A percentile compares a stretch with the other conserved stretches of the same genome.
Evolutionary conservation across 2,888 invertebrate species (phyloP).

Genomic region (Tipula helvola): DNA sequence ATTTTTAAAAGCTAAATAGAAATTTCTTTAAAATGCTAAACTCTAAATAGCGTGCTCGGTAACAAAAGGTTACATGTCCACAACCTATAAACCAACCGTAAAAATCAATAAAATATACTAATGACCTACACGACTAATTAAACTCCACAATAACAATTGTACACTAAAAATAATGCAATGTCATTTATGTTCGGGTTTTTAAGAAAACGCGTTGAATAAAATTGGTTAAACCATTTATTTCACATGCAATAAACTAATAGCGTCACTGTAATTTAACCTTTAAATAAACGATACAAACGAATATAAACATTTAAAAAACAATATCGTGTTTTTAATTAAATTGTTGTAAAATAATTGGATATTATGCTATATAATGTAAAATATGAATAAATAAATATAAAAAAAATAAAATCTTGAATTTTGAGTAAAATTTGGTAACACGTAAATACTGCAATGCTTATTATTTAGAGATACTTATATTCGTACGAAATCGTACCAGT

Average conservation of each 20-base stretch:
- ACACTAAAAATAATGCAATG: too few relatives aligned
- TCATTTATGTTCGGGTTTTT: neutral
- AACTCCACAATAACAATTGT: too few relatives aligned
- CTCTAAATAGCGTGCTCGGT: too few relatives aligned
- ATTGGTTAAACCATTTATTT: neutral
- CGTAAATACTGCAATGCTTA: neutral
- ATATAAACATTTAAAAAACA: neutral
- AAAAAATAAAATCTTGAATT: neutral
- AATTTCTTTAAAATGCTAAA: too few relatives aligned
- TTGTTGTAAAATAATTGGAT: too few relatives aligned
- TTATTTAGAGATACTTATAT: neutral
- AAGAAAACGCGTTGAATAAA: neutral
- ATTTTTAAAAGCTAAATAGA: too few relatives aligned
- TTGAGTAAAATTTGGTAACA: neutral
- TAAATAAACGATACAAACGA: neutral
- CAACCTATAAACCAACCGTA: neutral
- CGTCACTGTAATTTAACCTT: neutral
- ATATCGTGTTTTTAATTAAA: too few relatives aligned
- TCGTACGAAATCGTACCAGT: neutral
- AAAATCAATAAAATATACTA: too few relatives aligned
- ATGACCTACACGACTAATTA: too few relatives aligned
- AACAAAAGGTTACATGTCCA: too few relatives aligned
- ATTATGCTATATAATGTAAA: too few relatives aligned
- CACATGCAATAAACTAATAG: neutral
- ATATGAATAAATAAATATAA: neutral